Evolutionary conservation across 2,797 vertebrate species (phyloP).

Genomic region (Sternarchorhynchus goeldii): DNA sequence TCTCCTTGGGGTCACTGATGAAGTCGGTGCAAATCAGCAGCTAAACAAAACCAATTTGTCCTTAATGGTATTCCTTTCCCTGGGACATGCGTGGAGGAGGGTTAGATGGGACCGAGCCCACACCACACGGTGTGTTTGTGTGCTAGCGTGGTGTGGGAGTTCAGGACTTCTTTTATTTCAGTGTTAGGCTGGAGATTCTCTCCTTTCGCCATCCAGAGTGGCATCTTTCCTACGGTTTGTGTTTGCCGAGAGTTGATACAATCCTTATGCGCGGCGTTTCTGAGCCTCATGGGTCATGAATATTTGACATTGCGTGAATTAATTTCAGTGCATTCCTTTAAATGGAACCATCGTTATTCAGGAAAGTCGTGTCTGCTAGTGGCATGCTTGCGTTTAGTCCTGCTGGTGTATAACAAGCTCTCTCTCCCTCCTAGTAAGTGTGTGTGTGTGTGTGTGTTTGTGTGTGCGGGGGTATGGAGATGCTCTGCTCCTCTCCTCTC

Average conservation of each 20-base stretch:
- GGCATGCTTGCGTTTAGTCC: constrained; percentile 23
- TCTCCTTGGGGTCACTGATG: constrained; percentile 53
- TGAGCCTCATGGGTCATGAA: background rate
- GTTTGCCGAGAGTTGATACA: background rate
- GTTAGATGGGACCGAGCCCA: constrained; percentile 28
- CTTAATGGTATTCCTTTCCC: constrained; percentile 48
- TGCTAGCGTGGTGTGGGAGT: background rate
- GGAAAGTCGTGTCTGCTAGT: background rate
- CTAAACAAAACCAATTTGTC: constrained; percentile 71
- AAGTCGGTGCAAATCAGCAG: constrained; percentile 66
- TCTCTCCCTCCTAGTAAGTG: background rate
- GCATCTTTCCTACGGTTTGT: background rate
- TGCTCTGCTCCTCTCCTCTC: constrained; percentile 14
- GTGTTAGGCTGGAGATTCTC: background rate
- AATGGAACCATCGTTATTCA: background rate
- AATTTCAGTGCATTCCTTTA: background rate
- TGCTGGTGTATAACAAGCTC: constrained; percentile 22
- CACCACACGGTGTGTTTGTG: background rate
- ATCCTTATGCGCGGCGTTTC: background rate
- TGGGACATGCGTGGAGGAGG: constrained; percentile 30
- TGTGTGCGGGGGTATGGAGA: background rate
- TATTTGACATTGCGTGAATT: background rate
- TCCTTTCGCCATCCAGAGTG: background rate
- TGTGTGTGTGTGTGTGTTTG: background rate
- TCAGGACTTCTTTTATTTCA: background rate